A percentile compares a stretch with the other conserved stretches of the same genome.
phyloP scores from a whole-genome alignment of 2,113 vertebrate genomes.

The Bolborhynchus lineola region DNA sequence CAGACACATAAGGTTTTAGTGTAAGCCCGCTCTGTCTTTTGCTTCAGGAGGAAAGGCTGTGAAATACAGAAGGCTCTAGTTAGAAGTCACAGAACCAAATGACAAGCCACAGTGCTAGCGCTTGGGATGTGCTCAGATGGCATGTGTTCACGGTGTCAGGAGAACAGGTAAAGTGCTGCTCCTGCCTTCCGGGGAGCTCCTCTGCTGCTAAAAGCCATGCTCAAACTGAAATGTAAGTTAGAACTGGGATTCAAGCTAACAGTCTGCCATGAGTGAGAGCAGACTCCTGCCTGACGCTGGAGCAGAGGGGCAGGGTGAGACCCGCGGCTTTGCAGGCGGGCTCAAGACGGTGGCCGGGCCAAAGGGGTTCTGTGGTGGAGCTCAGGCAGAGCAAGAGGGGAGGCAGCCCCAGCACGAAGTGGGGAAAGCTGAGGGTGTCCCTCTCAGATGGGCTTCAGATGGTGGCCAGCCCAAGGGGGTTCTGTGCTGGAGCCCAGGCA shows the following conservation, averaged over 20 bases:
- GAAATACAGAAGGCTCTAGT: rapidly evolving
- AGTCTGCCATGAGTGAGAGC: rapidly evolving
- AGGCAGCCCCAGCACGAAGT: background rate
- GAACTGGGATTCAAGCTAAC: background rate
- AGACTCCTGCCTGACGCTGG: rapidly evolving
- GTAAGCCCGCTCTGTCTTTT: background rate
- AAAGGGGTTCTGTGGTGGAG: background rate
- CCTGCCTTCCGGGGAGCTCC: background rate
- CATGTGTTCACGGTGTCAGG: rapidly evolving
- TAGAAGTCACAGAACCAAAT: background rate
- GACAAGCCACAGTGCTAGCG: rapidly evolving
- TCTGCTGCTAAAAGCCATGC: rapidly evolving
- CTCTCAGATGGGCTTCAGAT: background rate
- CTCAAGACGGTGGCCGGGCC: rapidly evolving
- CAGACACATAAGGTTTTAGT: no score
- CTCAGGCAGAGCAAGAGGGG: background rate
- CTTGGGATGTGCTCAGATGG: background rate
- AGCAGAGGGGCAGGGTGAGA: background rate
- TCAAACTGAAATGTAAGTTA: background rate
- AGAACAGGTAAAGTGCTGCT: background rate
- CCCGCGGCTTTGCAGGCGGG: background rate
- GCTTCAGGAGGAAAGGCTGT: background rate
- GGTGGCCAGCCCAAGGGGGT: background rate
- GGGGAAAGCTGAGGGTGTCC: no score
- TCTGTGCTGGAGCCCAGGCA: background rate